Base-by-base conservation (phyloP, 2,888 invertebrate species). In the Xanthia togata region DNA sequence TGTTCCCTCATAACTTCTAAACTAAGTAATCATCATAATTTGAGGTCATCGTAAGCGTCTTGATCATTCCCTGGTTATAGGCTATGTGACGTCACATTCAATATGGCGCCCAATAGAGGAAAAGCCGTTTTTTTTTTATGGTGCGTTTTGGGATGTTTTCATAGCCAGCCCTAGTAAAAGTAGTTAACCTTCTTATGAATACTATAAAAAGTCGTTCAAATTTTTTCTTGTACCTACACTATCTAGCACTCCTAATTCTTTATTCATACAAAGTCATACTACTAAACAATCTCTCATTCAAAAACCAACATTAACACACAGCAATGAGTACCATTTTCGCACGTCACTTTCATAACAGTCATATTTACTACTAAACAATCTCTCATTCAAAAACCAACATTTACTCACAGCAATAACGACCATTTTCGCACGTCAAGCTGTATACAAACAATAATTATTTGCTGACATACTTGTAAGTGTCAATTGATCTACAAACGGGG, bases 401-500 rank as follows among this genome's bases (percentile, higher is more conserved):
- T 14, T 73, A 50, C 0, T 0, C 1, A 9, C 0, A 0, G 41
- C 0, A 6, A 70, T 55, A 70, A 35, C 12, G 0, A 14, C 3
- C 0, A 68, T n/a, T 59, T 26, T 71, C 9, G 1, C 14, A 20
- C 0, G 20, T 11, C 31, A 73, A 26, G 3, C 1, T 31, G 2
- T 53, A 26, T 38, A 62, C 57, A 59, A 68, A 69, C 47, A 65
- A 67, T 55, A 14, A 72, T 59, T 67, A 50, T 76, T 78, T 69
- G 35, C 73, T 60, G 79, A 68, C 79, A 82, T 59, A 79, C 70
- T 60, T 64, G 17, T 59, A 0, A 68, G 73, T 73, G 82, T 53
- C 79, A 82, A 82, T 82, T 83, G 73, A 44, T 68, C 67, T 44
- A 57, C 70, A 71, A 73, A 83, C 67, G 38, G 12, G 55, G 31